phyloP scores from a whole-genome alignment of 2,113 vertebrate genomes.

The Pteropus alecto region DNA sequence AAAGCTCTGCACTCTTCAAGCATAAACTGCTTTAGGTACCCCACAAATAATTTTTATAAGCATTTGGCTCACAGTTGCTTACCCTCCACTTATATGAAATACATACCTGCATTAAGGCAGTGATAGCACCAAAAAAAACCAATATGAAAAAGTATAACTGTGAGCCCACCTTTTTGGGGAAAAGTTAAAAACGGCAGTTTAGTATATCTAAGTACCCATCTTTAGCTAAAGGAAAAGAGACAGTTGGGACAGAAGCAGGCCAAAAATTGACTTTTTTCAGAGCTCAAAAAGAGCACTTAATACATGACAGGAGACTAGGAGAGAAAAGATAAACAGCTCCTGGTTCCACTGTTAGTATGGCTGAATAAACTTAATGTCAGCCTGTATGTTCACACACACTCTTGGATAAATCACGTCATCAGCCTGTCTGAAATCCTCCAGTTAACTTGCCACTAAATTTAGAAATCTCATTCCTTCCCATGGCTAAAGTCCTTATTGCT shows the following conservation, averaged over 20 bases:
- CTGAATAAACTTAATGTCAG: background rate
- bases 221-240: background rate
- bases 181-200: background rate
- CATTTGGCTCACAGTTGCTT: background rate
- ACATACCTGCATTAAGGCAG: background rate
- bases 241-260: background rate
- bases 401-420: background rate
- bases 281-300: background rate
- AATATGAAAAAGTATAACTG: background rate
- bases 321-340: background rate
- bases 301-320: background rate
- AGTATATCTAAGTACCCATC: background rate
- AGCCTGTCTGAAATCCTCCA: background rate
- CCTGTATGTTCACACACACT: background rate
- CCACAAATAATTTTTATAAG: background rate
- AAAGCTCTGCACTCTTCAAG: background rate
- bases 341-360: background rate
- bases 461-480: background rate
- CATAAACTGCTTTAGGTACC: background rate
- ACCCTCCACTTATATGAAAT: background rate
- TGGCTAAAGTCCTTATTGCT: background rate
- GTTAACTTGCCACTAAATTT: background rate
- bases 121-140: background rate
- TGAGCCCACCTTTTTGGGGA: background rate
- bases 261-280: background rate